phyloP scores from a whole-genome alignment of 2,797 vertebrate genomes.

The Esox masquinongy region DNA sequence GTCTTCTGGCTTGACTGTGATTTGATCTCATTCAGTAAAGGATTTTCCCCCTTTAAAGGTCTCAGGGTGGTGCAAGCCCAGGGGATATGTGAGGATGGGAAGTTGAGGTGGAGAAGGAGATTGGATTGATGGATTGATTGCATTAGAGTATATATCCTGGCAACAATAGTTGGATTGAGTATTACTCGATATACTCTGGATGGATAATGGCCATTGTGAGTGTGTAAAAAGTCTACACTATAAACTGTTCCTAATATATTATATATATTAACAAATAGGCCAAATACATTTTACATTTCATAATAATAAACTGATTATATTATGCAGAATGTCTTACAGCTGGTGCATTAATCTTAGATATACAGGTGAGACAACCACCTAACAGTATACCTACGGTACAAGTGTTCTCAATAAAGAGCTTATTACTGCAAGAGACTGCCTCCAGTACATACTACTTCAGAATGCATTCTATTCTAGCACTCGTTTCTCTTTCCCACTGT shows the following conservation, averaged over 20 bases:
- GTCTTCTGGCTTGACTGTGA: conserved; percentile 50
- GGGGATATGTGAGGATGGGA: conserved; percentile 26
- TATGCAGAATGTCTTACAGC: no score
- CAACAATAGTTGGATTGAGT: neutral
- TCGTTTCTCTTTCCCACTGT: no score
- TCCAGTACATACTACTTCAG: no score
- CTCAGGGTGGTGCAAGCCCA: conserved; percentile 35
- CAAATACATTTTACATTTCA: no score
- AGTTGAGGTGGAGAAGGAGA: conserved; percentile 25
- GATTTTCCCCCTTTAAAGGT: conserved; percentile 38
- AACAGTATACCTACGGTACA: no score
- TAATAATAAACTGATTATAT: no score
- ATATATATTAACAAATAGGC: no score
- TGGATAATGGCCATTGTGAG: neutral
- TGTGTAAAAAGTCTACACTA: neutral
- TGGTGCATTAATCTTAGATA: no score
- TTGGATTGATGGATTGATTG: conserved; percentile 37
- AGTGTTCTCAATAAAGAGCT: no score
- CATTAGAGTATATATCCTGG: neutral
- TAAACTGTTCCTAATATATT: neutral
- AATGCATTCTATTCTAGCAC: no score
- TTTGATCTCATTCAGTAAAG: conserved; percentile 50
- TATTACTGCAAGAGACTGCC: no score
- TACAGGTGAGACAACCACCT: no score
- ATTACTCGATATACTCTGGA: neutral